A percentile compares a stretch with the other conserved stretches of the same genome.
Conservation (phyloP, 2,797 vertebrate species). For the Myioborus miniatus region DNA sequence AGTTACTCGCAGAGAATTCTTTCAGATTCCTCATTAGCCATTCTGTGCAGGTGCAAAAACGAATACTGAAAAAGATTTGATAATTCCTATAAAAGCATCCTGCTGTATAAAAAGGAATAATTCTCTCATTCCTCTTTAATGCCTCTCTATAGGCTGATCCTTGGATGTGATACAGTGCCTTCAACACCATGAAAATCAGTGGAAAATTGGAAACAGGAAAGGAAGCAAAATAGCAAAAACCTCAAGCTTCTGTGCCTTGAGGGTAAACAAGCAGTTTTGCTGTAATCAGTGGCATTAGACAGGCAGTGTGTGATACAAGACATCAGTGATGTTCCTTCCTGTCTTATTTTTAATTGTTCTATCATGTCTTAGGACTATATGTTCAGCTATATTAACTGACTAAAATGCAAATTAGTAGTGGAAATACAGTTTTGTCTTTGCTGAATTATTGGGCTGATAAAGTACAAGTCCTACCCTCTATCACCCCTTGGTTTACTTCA, state of each 20-base stretch:
- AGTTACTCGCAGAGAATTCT: neutral
- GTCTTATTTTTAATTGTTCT: neutral
- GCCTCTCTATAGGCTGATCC: neutral
- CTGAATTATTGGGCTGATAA: neutral
- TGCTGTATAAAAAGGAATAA: neutral
- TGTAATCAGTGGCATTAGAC: neutral
- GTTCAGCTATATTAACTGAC: neutral
- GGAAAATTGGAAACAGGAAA: neutral
- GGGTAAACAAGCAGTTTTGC: neutral
- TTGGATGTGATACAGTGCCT: neutral
- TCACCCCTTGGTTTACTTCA: neutral
- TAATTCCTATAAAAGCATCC: neutral
- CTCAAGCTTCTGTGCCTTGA: neutral
- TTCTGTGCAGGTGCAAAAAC: neutral
- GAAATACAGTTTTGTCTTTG: neutral
- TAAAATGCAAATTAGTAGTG: neutral
- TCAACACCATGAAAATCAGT: neutral
- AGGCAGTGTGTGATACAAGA: neutral
- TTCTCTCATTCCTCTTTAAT: neutral
- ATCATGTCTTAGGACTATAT: neutral
- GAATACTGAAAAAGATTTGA: neutral
- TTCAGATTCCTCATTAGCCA: neutral
- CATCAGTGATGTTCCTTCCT: neutral
- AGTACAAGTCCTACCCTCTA: neutral
- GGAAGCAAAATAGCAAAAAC: neutral